A percentile compares a stretch with the other conserved stretches of the same genome.
Conservation (phyloP, 35 echinoderm and acorn worm genomes). For the Ophiothrix spiculata region DNA sequence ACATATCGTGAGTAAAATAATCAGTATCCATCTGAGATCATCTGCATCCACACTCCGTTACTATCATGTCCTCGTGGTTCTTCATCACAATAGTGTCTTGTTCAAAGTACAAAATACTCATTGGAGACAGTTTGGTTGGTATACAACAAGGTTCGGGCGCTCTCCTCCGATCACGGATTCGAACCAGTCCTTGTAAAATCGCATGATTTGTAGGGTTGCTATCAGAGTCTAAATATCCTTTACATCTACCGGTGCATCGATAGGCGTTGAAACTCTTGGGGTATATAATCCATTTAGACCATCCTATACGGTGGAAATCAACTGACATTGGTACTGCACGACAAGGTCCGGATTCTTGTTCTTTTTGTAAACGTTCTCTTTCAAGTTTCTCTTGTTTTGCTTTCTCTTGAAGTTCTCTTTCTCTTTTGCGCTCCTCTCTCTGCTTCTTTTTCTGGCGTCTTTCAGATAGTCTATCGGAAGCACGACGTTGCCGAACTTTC, state of each 20-base stretch:
- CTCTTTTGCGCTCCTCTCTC: constrained; percentile 8
- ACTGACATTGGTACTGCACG: constrained; percentile 60
- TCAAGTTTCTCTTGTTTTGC: constrained; percentile 45
- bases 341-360: constrained; percentile 45
- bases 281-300: constrained; percentile 87
- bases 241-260: constrained; percentile 65
- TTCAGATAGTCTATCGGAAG: not conserved
- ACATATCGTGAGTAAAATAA: too few relatives aligned
- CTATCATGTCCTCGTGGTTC: constrained; percentile 92
- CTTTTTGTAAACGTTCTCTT: constrained; percentile 10
- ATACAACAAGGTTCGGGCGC: constrained; percentile 84
- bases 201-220: constrained; percentile 97
- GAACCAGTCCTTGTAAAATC: constrained; percentile 72
- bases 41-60: too few relatives aligned
- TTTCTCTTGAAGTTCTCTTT: constrained; percentile 22
- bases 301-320: constrained; percentile 77
- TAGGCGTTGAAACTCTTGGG: constrained; percentile 85
- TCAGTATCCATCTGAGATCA: too few relatives aligned
- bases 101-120: constrained; percentile 95
- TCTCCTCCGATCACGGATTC: constrained; percentile 24
- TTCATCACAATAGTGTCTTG: constrained; percentile 63
- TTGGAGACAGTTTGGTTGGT: constrained; percentile 69
- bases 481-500: constrained; percentile 23
- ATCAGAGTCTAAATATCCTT: constrained; percentile 47
- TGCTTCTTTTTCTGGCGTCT: constrained; percentile 58